These are phyloP conservation scores for Passer montanus DNA, from an alignment of 2,113 vertebrate genomes.

Conservation along the genomic window DNA sequence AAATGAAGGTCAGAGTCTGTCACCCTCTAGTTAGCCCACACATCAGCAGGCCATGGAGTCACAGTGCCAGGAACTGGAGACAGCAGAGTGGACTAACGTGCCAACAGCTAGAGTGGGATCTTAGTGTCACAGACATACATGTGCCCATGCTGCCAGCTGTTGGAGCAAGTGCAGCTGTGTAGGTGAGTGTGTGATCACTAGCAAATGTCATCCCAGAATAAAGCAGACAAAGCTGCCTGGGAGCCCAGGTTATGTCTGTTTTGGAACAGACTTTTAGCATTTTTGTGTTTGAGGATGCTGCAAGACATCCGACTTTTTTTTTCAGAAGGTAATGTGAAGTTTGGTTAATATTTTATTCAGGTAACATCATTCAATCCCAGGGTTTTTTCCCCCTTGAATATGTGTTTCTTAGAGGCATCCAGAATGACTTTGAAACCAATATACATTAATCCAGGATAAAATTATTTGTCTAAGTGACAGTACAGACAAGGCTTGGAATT, in stretches of 20 bases:
- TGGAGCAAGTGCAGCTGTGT: neutral
- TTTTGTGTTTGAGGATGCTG: neutral
- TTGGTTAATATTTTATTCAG: neutral
- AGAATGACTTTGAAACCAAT: neutral
- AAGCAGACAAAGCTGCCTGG: neutral
- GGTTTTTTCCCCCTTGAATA: rapidly evolving
- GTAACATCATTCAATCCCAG: neutral
- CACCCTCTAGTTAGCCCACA: neutral
- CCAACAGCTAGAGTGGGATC: neutral
- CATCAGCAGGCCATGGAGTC: neutral
- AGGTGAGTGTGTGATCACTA: neutral
- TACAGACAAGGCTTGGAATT: neutral
- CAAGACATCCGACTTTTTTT: neutral
- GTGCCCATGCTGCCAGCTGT: neutral
- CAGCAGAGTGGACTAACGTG: no score
- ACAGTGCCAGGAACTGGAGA: neutral
- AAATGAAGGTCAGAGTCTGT: neutral
- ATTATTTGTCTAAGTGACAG: neutral
- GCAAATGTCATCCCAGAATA: neutral
- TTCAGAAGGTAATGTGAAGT: neutral
- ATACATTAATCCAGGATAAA: neutral
- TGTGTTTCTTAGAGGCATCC: neutral
- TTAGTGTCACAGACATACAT: rapidly evolving
- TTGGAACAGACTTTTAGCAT: neutral
- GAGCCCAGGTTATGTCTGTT: neutral